These are phyloP conservation scores for Drosophila paulistorum DNA, from an alignment of 1,140 invertebrate genomes.

Conservation along the genomic window DNA sequence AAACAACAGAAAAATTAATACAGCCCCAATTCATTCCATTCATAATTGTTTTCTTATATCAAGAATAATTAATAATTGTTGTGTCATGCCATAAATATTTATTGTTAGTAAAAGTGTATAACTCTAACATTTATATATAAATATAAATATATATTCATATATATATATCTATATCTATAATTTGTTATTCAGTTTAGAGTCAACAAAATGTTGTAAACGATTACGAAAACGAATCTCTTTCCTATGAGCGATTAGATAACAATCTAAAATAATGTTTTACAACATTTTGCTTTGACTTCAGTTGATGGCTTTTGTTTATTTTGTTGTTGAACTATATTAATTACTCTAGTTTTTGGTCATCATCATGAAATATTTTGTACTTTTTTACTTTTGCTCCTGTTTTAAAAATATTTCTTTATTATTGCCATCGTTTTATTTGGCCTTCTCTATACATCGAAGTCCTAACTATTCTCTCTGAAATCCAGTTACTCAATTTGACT, in stretches of 20 bases:
- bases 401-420: constrained; percentile 17
- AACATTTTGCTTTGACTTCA: background rate
- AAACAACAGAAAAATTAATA: constrained; percentile 55
- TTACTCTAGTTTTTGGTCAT: constrained; percentile 27
- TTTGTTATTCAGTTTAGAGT: background rate
- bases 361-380: background rate
- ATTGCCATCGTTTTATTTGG: no score
- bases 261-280: background rate
- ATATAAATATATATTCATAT: constrained; percentile 14
- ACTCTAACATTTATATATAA: constrained; percentile 66
- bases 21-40: constrained; percentile 68
- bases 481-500: background rate
- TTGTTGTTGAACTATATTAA: constrained; percentile 34
- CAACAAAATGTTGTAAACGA: constrained; percentile 14
- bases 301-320: background rate
- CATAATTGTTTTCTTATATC: constrained; percentile 71
- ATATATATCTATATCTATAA: constrained; percentile 48
- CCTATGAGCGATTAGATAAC: background rate
- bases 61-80: constrained; percentile 80
- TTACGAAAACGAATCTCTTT: background rate
- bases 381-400: background rate
- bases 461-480: background rate
- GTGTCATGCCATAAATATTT: constrained; percentile 82
- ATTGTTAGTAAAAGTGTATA: constrained; percentile 78
- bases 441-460: background rate